These are phyloP conservation scores for Argyresthia albistria DNA, from an alignment of 2,888 invertebrate species.

Conservation along the genomic window DNA sequence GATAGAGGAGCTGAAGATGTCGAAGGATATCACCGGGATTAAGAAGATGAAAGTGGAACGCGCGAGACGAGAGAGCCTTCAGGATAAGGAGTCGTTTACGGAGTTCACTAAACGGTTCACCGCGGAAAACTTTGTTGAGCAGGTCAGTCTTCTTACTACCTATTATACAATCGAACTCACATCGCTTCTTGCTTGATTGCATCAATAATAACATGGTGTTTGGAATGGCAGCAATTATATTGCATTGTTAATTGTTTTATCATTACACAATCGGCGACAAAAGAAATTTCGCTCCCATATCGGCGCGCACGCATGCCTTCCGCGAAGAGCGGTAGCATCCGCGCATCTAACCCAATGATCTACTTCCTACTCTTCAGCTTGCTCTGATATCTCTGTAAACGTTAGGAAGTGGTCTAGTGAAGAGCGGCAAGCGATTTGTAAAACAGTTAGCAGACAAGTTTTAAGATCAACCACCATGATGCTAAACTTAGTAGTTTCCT, in stretches of 20 bases:
- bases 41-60: conserved; percentile 93
- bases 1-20: conserved; percentile 93
- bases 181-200: too few species aligned
- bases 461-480: too few species aligned
- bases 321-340: conserved; percentile 20
- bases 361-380: conserved; percentile 20
- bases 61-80: conserved; percentile 85
- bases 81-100: conserved; percentile 86
- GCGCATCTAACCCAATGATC: conserved; percentile 38
- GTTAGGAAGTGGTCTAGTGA: too few species aligned
- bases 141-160: conserved; percentile 74
- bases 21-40: conserved; percentile 94
- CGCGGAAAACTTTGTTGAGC: conserved; percentile 89
- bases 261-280: conserved; percentile 2
- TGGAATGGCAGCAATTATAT: conserved; percentile 3
- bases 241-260: neutral
- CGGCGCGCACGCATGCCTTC: conserved; percentile 12
- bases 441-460: too few species aligned
- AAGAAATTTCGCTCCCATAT: conserved; percentile 9
- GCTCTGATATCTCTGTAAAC: neutral
- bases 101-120: conserved; percentile 90
- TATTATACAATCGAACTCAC: neutral
- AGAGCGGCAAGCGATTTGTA: too few species aligned
- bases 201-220: neutral
- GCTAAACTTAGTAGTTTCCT: too few species aligned